These are phyloP conservation scores for Remorina albescens DNA, from an alignment of 2,797 vertebrate genomes.

Conservation along the genomic window DNA sequence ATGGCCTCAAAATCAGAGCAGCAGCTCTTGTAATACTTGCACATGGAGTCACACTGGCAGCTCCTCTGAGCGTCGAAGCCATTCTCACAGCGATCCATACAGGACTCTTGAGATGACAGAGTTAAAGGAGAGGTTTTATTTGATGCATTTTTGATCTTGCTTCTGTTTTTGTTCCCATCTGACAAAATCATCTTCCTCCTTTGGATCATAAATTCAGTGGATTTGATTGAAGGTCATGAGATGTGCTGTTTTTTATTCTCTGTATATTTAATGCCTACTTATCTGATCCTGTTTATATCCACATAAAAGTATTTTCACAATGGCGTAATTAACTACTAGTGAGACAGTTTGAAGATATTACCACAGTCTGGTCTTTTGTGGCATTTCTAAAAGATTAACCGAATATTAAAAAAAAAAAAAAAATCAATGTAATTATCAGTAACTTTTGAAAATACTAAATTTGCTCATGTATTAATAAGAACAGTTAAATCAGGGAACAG, in stretches of 20 bases:
- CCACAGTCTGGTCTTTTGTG: background rate
- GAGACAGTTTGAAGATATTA: background rate
- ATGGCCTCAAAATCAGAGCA: constrained; percentile 85
- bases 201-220: constrained; percentile 22
- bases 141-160: background rate
- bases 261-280: background rate
- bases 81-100: constrained; percentile 87
- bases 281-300: background rate
- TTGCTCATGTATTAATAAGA: background rate
- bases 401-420: too few relatives aligned
- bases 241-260: background rate
- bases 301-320: background rate
- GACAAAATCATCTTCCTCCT: background rate
- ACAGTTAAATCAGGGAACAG: background rate
- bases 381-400: background rate
- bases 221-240: constrained; percentile 23
- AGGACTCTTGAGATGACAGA: constrained; percentile 86
- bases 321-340: too few relatives aligned
- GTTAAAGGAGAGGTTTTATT: background rate
- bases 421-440: background rate
- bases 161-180: background rate
- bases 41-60: constrained; percentile 95
- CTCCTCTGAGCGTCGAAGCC: constrained; percentile 84
- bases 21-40: constrained; percentile 94
- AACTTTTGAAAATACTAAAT: too few relatives aligned